Evolutionary conservation across 2,113 vertebrate species (phyloP), one percentile per base, ranked within the genome.

Genomic region (Syngnathoides biaculeatus): DNA sequence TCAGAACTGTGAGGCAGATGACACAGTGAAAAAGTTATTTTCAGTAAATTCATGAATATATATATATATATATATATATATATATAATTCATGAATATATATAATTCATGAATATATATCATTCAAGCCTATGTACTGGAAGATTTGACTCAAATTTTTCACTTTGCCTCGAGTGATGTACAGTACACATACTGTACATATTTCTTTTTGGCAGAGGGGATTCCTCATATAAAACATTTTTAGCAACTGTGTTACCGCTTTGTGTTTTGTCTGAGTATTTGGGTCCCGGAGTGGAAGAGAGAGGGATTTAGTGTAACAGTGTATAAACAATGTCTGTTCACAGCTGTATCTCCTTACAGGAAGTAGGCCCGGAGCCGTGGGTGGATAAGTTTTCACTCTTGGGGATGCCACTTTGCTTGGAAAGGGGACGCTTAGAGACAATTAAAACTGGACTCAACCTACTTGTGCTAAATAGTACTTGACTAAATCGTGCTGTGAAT

Each of bases 331-430:
- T 58, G 58, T 69, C 76, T 77, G 63, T 69, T 20, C 68, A 42
- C 77, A 79, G 78, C 74, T 76, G 67, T 63, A 65, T 83, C 77
- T 78, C 42, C 62, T 71, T 42, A 81, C 79, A 88, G 89, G 82
- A 88, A 81, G 68, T 80, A 53, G 67, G 74, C 73, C 71, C 52
- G 42, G 38, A 71, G 73, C 64, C 75, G 48, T 55, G 58, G 42
- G 66, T 39, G 35, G 71, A 64, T 27, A 35, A 52, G 47, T 24
- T 17, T 65, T 75, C 22, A 26, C 61, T 82, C 67, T 4, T 2
- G 38, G 69, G 65, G 59, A n/a, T 24, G 45, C 17, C 53, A 35
- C 24, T 48, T 56, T 50, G 52, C 57, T 55, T 71, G 24, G 48
- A 56, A 72, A 42, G 19, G 19, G 24, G 60, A 55, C 14, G 35